These are phyloP conservation scores for Chymomyza caudatula DNA, from an alignment of 2,888 invertebrate genomes.

Conservation along the genomic window DNA sequence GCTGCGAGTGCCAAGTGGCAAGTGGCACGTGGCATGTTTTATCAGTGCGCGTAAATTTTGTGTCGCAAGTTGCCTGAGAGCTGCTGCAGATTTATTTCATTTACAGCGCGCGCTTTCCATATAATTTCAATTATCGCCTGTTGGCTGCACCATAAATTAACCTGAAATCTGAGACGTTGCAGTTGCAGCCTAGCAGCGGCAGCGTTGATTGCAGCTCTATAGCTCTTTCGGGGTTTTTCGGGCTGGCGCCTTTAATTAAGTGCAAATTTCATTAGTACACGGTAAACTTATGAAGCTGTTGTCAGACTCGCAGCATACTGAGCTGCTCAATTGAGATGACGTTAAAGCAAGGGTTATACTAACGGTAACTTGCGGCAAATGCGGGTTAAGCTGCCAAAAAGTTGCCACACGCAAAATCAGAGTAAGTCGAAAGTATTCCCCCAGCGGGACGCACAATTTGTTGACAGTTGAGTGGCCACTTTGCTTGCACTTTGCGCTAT, in stretches of 20 bases:
- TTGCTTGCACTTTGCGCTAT: constrained; percentile 24
- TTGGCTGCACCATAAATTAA: constrained; percentile 64
- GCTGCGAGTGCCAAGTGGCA: constrained; percentile 61
- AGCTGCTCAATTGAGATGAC: background rate
- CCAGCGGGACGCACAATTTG: constrained; percentile 31
- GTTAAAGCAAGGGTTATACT: background rate
- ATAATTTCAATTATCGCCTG: constrained; percentile 69
- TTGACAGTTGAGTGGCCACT: constrained; percentile 50
- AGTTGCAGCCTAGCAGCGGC: constrained; percentile 2
- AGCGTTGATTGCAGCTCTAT: constrained; percentile 51
- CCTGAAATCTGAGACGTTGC: constrained; percentile 38
- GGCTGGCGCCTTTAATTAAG: constrained; percentile 53
- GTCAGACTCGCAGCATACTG: too few relatives aligned
- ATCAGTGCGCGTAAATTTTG: constrained; percentile 55
- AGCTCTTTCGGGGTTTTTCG: constrained; percentile 14
- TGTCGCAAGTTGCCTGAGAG: constrained; percentile 30
- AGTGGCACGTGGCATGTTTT: constrained; percentile 27
- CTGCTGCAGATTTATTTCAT: constrained; percentile 61
- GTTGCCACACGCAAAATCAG: constrained; percentile 3
- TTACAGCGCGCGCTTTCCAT: constrained; percentile 35
- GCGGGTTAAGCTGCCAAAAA: background rate
- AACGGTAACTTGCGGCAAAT: background rate
- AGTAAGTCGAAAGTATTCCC: constrained; percentile 1
- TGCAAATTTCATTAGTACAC: constrained; percentile 28
- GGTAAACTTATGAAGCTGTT: background rate